Evolutionary conservation across 2,113 vertebrate genomes (phyloP).

Genomic region (Nesoenas mayeri): DNA sequence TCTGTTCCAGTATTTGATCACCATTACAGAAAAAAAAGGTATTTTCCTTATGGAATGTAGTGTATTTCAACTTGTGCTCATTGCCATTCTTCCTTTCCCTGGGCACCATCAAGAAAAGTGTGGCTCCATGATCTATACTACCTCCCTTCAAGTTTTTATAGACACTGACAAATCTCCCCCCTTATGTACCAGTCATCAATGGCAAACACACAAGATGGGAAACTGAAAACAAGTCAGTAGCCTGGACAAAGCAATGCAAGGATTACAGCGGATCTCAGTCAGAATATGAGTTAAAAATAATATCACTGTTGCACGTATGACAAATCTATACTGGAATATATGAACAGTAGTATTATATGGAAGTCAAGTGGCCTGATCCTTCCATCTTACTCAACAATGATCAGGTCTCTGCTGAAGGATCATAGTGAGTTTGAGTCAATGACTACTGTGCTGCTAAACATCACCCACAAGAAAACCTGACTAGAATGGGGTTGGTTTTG

Average conservation of each 20-base stretch:
- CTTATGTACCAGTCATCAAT: neutral
- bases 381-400: neutral
- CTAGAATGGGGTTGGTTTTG: neutral
- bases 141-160: neutral
- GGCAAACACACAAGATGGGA: neutral
- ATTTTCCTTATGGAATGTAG: neutral
- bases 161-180: neutral
- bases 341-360: neutral
- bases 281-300: neutral
- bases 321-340: neutral
- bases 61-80: neutral
- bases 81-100: neutral
- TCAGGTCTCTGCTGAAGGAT: neutral
- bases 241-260: neutral
- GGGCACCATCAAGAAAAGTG: neutral
- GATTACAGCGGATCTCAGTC: neutral
- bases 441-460: neutral
- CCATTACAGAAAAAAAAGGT: neutral
- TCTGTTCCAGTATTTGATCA: neutral
- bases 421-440: neutral
- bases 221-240: neutral
- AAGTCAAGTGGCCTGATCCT: neutral
- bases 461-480: neutral
- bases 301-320: neutral
- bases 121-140: neutral